Conservation (phyloP, 2,888 invertebrate genomes). For the Agrotis clavis region DNA sequence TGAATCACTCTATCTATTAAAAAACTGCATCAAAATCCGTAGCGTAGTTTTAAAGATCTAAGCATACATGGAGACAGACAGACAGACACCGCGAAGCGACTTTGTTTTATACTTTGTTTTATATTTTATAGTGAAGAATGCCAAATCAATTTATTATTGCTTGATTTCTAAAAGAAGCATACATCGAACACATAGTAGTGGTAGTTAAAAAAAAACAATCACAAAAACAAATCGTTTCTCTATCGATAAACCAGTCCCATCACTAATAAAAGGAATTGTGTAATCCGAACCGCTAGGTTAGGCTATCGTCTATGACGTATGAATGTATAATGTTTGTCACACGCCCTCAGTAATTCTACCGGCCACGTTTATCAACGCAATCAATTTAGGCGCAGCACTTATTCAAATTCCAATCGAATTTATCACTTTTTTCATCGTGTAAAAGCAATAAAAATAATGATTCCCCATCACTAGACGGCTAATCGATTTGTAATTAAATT, state of each 20-base stretch:
- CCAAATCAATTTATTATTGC: not conserved
- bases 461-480: slow-evolving; percentile 55
- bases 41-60: too few relatives aligned
- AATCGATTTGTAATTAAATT: slow-evolving; percentile 63
- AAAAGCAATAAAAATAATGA: slow-evolving; percentile 34
- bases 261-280: slow-evolving; percentile 72
- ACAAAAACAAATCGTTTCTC: not conserved
- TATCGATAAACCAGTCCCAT: slow-evolving; percentile 60
- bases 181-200: too few relatives aligned
- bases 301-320: slow-evolving; percentile 77
- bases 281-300: slow-evolving; percentile 83
- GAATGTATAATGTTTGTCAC: slow-evolving; percentile 81
- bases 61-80: too few relatives aligned
- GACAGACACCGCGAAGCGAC: too few relatives aligned
- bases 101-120: too few relatives aligned
- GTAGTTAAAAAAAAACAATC: too few relatives aligned
- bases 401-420: slow-evolving; percentile 60
- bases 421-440: slow-evolving; percentile 46
- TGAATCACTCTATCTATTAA: too few relatives aligned
- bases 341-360: slow-evolving; percentile 50
- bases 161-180: not conserved
- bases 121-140: too few relatives aligned
- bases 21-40: too few relatives aligned
- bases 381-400: slow-evolving; percentile 60
- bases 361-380: slow-evolving; percentile 53